Percentiles rank a stretch among this genome's conserved stretches.
phyloP scores from a whole-genome alignment of 2,888 invertebrate species.

The Xanthorhoe spadicearia region DNA sequence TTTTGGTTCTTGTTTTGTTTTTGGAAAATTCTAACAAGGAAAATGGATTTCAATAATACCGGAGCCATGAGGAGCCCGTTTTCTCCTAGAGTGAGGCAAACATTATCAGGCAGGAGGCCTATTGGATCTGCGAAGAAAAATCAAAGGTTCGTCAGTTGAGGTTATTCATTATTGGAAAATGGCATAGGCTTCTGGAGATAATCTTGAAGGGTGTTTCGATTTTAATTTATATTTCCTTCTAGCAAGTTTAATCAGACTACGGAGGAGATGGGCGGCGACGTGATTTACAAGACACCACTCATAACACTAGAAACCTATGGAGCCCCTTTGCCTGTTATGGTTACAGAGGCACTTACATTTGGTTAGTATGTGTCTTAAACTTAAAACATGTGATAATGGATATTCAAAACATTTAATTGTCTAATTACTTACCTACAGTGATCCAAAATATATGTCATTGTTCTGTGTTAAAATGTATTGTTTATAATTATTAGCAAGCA shows the following conservation, averaged over 20 bases:
- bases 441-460: background rate
- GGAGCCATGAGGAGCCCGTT: slow-evolving; percentile 77
- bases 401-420: too few relatives aligned
- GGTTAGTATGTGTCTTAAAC: too few relatives aligned
- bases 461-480: background rate
- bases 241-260: slow-evolving; percentile 66
- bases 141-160: slow-evolving; percentile 58
- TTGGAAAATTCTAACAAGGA: background rate
- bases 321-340: slow-evolving; percentile 92
- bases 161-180: slow-evolving; percentile 9
- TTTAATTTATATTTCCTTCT: slow-evolving; percentile 36
- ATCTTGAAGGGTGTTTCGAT: background rate
- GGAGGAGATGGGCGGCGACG: slow-evolving; percentile 84
- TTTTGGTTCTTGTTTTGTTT: slow-evolving; percentile 3
- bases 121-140: slow-evolving; percentile 70
- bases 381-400: too few relatives aligned
- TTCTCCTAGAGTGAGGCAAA: slow-evolving; percentile 74
- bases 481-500: slow-evolving; percentile 69
- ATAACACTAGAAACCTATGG: slow-evolving; percentile 93
- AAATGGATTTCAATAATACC: slow-evolving; percentile 73
- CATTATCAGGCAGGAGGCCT: slow-evolving; percentile 68
- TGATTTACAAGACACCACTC: slow-evolving; percentile 90
- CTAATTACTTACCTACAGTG: too few relatives aligned
- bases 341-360: slow-evolving; percentile 94
- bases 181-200: background rate